phyloP scores from a whole-genome alignment of 2,888 invertebrate genomes.

The Pogonocherus hispidulus region DNA sequence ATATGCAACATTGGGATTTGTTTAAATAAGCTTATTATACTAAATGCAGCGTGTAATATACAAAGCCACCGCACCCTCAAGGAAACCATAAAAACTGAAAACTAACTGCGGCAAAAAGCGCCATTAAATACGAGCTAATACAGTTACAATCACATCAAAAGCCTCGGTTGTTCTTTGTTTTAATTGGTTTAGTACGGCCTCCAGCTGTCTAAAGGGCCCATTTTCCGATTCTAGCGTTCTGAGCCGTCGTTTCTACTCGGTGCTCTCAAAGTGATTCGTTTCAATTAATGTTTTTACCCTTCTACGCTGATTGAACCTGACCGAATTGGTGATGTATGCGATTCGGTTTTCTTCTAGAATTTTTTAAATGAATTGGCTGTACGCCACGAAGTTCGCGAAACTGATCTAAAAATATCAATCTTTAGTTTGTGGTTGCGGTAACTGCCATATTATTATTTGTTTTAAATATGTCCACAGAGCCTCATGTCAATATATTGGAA shows the following conservation, averaged over 20 bases:
- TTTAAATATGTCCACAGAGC: too few species aligned
- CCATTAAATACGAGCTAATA: constrained; percentile 56
- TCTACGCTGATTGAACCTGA: constrained; percentile 53
- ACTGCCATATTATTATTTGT: too few species aligned
- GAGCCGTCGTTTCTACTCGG: constrained; percentile 50
- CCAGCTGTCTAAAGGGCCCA: constrained; percentile 55
- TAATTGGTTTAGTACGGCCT: constrained; percentile 61
- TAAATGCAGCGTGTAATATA: background rate
- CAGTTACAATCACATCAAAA: constrained; percentile 61
- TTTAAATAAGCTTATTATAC: background rate
- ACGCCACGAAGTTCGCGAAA: constrained; percentile 5
- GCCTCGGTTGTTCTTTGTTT: constrained; percentile 58
- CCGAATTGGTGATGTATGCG: constrained; percentile 44
- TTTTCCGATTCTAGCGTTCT: constrained; percentile 56
- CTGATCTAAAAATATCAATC: too few species aligned
- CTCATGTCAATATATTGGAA: too few species aligned
- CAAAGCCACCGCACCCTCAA: background rate
- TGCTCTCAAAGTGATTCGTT: constrained; percentile 56
- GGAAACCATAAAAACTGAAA: constrained; percentile 25
- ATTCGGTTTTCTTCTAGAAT: constrained; percentile 29
- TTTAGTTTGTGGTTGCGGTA: too few species aligned
- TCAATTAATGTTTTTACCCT: constrained; percentile 60
- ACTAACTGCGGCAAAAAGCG: constrained; percentile 44
- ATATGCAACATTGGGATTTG: background rate
- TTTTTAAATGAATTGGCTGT: constrained; percentile 23